Conservation (phyloP, 2,797 vertebrate genomes). For the Alosa sapidissima region DNA sequence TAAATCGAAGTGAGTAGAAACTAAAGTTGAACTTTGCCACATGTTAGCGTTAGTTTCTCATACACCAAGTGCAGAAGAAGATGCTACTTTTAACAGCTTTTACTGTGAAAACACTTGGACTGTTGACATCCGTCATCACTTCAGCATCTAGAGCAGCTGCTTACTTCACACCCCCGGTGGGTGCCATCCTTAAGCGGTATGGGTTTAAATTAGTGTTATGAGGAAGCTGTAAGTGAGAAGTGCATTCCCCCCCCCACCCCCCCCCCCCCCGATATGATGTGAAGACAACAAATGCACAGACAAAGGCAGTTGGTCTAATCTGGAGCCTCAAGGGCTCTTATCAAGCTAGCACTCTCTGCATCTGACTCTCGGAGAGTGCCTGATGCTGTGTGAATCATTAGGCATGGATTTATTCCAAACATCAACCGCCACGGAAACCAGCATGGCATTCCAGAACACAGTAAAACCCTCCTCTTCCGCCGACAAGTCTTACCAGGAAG, state of each 20-base stretch:
- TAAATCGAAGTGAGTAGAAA: neutral
- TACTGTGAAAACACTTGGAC: constrained; percentile 8
- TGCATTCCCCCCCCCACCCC: no score
- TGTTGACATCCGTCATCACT: neutral
- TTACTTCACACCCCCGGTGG: neutral
- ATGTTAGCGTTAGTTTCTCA: neutral
- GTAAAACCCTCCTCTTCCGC: neutral
- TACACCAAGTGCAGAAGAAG: neutral
- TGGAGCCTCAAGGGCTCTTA: neutral
- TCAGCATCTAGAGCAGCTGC: neutral
- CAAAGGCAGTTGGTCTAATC: neutral
- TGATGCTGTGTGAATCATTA: neutral
- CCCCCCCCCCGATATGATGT: neutral
- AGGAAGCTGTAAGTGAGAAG: neutral
- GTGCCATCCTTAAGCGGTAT: neutral
- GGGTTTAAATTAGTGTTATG: constrained; percentile 11
- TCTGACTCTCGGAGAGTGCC: neutral
- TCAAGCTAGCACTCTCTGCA: neutral
- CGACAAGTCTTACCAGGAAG: neutral
- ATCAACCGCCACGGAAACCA: neutral
- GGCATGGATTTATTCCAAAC: neutral
- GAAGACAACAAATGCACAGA: neutral
- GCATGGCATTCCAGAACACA: neutral
- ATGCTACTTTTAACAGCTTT: neutral
- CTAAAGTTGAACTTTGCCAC: neutral